Evolutionary conservation across 2,113 vertebrate species (phyloP).

Genomic region (Isurus oxyrinchus): DNA sequence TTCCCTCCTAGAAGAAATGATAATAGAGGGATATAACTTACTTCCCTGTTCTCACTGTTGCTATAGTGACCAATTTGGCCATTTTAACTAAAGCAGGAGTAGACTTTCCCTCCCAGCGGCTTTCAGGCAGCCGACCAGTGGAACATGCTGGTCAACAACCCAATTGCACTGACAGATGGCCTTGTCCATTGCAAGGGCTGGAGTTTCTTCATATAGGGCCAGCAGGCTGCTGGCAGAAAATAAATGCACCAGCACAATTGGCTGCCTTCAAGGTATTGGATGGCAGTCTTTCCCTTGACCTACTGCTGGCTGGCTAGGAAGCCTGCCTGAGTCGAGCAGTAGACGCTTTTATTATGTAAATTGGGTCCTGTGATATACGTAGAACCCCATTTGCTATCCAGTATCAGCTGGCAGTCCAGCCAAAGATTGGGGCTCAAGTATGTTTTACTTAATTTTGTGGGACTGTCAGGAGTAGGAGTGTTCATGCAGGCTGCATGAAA

Average conservation of each 20-base stretch:
- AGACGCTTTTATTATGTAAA: neutral
- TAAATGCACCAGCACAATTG: too few relatives aligned
- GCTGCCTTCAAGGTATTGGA: too few relatives aligned
- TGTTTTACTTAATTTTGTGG: neutral
- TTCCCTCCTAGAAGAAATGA: neutral
- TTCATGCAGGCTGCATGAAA: neutral
- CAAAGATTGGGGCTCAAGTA: neutral
- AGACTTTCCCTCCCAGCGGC: too few relatives aligned
- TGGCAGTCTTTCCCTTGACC: neutral
- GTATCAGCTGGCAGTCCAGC: neutral
- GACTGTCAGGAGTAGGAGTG: neutral
- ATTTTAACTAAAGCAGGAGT: too few relatives aligned
- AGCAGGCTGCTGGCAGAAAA: too few relatives aligned
- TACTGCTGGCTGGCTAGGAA: neutral
- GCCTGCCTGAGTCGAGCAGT: neutral
- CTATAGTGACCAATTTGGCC: neutral
- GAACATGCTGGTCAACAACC: too few relatives aligned
- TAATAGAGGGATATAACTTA: neutral
- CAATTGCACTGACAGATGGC: too few relatives aligned
- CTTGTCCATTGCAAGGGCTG: too few relatives aligned
- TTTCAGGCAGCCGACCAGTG: too few relatives aligned
- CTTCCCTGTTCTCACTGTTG: neutral
- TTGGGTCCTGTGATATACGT: neutral
- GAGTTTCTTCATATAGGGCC: too few relatives aligned
- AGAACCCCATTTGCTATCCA: neutral